Evolutionary conservation across 2,888 invertebrate genomes (phyloP).

Genomic region (Baccha elongata): DNA sequence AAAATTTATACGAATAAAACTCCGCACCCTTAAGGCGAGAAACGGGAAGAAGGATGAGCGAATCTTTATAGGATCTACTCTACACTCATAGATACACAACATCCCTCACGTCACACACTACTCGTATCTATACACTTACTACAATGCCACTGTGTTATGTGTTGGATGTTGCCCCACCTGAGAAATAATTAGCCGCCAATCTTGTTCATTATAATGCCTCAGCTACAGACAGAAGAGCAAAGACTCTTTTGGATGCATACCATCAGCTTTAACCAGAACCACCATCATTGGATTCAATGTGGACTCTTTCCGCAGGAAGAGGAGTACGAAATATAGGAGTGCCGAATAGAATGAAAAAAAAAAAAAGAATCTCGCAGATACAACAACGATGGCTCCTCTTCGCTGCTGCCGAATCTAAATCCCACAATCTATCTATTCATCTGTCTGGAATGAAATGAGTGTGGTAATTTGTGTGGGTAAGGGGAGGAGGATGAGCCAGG

Average conservation of each 20-base stretch:
- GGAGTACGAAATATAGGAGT: constrained; percentile 49
- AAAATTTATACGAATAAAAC: constrained; percentile 30
- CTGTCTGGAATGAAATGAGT: constrained; percentile 49
- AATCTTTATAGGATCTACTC: constrained; percentile 23
- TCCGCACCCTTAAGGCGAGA: constrained; percentile 24
- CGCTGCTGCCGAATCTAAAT: constrained; percentile 6
- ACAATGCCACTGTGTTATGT: constrained; percentile 46
- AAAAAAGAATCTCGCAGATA: constrained; percentile 31
- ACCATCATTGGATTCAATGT: background rate
- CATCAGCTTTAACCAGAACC: constrained; percentile 24
- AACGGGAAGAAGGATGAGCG: constrained; percentile 1
- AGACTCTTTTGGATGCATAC: constrained; percentile 36
- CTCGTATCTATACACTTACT: constrained; percentile 5
- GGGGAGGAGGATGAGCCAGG: constrained; percentile 5
- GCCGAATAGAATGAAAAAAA: constrained; percentile 39
- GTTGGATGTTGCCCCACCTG: constrained; percentile 53
- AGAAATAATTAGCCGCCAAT: constrained; percentile 73
- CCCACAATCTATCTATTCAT: constrained; percentile 69
- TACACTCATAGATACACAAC: constrained; percentile 12
- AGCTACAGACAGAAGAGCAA: background rate
- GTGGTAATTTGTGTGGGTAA: background rate
- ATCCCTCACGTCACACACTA: constrained; percentile 30
- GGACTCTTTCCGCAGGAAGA: background rate
- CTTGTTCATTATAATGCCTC: constrained; percentile 67
- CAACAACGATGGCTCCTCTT: constrained; percentile 35